A percentile compares a stretch with the other conserved stretches of the same genome.
These are phyloP conservation scores for Phengaris arion DNA, from an alignment of 2,888 invertebrate genomes.

Conservation along the genomic window DNA sequence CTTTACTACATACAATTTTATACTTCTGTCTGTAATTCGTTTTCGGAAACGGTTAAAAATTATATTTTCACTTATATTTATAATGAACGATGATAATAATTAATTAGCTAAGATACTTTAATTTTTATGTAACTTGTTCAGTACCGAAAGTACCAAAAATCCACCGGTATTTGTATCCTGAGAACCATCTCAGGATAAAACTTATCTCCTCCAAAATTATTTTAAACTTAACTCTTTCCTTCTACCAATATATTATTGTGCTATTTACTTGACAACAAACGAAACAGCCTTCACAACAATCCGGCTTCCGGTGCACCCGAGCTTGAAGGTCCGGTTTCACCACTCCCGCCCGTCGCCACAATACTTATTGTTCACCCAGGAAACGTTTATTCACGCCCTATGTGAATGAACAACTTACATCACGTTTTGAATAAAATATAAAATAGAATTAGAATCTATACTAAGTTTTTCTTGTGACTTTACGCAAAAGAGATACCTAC, in stretches of 20 bases:
- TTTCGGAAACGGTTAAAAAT: too few species aligned
- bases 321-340: conserved; percentile 76
- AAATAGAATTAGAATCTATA: neutral
- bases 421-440: conserved; percentile 30
- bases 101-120: too few species aligned
- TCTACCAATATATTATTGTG: neutral
- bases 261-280: conserved; percentile 4
- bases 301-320: conserved; percentile 61
- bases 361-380: conserved; percentile 71
- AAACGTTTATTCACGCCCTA: conserved; percentile 68
- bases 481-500: too few species aligned
- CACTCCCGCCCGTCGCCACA: conserved; percentile 56
- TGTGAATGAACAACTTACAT: conserved; percentile 36
- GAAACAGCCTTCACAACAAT: conserved; percentile 33
- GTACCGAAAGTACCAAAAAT: too few species aligned
- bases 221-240: neutral
- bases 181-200: too few species aligned
- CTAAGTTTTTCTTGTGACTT: too few species aligned
- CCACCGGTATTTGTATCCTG: too few species aligned
- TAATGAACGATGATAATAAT: too few species aligned
- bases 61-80: too few species aligned
- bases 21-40: too few species aligned
- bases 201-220: neutral
- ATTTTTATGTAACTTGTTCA: too few species aligned
- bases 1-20: too few species aligned